A percentile compares a stretch with the other conserved stretches of the same genome.
phyloP scores from a whole-genome alignment of 2,888 invertebrate species.

The Ormyrus labotus region DNA sequence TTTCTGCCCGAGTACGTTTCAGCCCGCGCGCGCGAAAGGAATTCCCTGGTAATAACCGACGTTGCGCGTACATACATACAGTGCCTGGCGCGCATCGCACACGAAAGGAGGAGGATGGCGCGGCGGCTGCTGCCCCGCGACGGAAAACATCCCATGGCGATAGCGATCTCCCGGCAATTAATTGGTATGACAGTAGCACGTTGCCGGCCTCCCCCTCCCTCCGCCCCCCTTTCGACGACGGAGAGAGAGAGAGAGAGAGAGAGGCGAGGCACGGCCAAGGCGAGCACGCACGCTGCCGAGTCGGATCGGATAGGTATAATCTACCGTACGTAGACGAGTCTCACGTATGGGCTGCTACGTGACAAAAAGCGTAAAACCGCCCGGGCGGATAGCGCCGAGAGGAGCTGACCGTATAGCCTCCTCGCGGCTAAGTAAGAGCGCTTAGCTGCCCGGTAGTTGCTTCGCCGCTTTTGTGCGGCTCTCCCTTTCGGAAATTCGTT shows the following conservation, averaged over 20 bases:
- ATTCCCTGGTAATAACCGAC: slow-evolving; percentile 42
- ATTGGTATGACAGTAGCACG: slow-evolving; percentile 74
- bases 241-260: slow-evolving; percentile 58
- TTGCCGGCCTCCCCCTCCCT: slow-evolving; percentile 57
- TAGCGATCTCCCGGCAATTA: slow-evolving; percentile 72
- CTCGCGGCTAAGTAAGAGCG: no score
- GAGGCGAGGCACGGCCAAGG: slow-evolving; percentile 36
- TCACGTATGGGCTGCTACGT: slow-evolving; percentile 65
- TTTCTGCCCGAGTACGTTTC: background rate
- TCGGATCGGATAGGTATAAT: slow-evolving; percentile 59
- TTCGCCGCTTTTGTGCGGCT: no score
- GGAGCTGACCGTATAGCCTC: no score
- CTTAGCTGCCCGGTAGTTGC: no score
- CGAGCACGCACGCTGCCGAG: slow-evolving; percentile 60
- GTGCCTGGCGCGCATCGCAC: background rate
- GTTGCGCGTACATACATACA: background rate
- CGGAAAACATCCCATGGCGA: slow-evolving; percentile 67
- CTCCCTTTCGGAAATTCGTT: no score
- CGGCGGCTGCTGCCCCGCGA: slow-evolving; percentile 60
- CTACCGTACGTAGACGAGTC: slow-evolving; percentile 60
- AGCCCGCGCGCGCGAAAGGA: slow-evolving; percentile 14
- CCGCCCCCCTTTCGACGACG: background rate
- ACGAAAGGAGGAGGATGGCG: slow-evolving; percentile 49
- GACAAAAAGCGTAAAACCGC: slow-evolving; percentile 65
- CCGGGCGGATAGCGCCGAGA: slow-evolving; percentile 58